phyloP scores from a whole-genome alignment of 1,140 invertebrate genomes.

The Cotesia typhae region DNA sequence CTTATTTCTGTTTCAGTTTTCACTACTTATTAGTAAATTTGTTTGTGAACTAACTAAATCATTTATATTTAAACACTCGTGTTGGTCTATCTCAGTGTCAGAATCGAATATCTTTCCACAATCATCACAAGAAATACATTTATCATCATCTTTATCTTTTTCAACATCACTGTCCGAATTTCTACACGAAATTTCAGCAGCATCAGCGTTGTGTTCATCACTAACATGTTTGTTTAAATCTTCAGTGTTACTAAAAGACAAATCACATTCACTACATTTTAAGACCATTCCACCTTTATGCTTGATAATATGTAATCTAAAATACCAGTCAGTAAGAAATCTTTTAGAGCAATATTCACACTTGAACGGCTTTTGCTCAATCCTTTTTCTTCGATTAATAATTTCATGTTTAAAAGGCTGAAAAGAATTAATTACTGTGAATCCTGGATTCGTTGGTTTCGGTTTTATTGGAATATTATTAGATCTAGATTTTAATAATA shows the following conservation, averaged over 20 bases:
- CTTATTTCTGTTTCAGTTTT: background rate
- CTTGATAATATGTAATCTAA: slow-evolving; percentile 56
- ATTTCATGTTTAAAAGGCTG: background rate
- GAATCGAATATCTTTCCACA: slow-evolving; percentile 33
- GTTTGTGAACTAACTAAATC: background rate
- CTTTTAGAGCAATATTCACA: slow-evolving; percentile 57
- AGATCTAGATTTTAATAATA: background rate
- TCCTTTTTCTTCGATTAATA: slow-evolving; percentile 41
- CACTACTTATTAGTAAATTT: background rate
- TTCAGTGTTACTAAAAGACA: slow-evolving; percentile 50
- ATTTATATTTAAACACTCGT: slow-evolving; percentile 17
- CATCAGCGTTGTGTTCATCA: slow-evolving; percentile 44
- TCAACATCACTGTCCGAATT: slow-evolving; percentile 18
- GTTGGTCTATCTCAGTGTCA: slow-evolving; percentile 31
- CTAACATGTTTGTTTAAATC: slow-evolving; percentile 55
- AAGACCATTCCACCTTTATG: slow-evolving; percentile 54
- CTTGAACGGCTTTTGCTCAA: slow-evolving; percentile 47
- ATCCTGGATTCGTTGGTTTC: too few relatives aligned
- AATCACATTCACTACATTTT: slow-evolving; percentile 52
- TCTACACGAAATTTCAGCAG: slow-evolving; percentile 23
- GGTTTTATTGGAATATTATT: too few relatives aligned
- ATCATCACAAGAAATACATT: slow-evolving; percentile 32
- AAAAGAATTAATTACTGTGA: too few relatives aligned
- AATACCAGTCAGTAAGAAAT: slow-evolving; percentile 60
- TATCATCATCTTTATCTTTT: slow-evolving; percentile 14